These are phyloP conservation scores for Cylindroiulus punctatus DNA, from an alignment of 2,888 invertebrate species.

Conservation along the genomic window DNA sequence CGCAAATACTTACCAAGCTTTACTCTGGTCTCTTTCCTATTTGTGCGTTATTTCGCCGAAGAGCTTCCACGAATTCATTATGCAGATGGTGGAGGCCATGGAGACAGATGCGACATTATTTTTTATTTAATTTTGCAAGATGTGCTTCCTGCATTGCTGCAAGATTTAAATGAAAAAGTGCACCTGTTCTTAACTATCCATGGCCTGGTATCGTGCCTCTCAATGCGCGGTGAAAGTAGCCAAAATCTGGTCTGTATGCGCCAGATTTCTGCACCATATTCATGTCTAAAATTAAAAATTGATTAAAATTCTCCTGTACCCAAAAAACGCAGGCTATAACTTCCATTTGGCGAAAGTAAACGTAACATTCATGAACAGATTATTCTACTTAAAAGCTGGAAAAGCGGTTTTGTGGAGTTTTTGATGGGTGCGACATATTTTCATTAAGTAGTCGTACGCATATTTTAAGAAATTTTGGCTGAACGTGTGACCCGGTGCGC, in stretches of 20 bases:
- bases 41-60: not conserved
- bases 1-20: not conserved
- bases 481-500: not conserved
- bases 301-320: not conserved
- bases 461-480: not conserved
- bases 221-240: not conserved
- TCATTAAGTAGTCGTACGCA: not conserved
- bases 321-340: not conserved
- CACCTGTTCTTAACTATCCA: constrained; percentile 49
- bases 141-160: constrained; percentile 1
- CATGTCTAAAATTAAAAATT: not conserved
- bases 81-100: not conserved
- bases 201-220: not conserved
- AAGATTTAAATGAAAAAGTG: constrained; percentile 49
- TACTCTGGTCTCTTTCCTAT: constrained; percentile 31
- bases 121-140: constrained; percentile 16
- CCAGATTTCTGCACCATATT: not conserved
- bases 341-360: not conserved
- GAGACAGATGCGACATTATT: constrained; percentile 33
- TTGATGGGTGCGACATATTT: not conserved
- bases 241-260: not conserved
- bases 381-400: not conserved
- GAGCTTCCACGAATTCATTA: not conserved
- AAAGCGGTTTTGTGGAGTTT: not conserved
- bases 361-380: not conserved